These are phyloP conservation scores for Rotaria sp. DNA, from an alignment of 2,888 invertebrate genomes.

Conservation along the genomic window DNA sequence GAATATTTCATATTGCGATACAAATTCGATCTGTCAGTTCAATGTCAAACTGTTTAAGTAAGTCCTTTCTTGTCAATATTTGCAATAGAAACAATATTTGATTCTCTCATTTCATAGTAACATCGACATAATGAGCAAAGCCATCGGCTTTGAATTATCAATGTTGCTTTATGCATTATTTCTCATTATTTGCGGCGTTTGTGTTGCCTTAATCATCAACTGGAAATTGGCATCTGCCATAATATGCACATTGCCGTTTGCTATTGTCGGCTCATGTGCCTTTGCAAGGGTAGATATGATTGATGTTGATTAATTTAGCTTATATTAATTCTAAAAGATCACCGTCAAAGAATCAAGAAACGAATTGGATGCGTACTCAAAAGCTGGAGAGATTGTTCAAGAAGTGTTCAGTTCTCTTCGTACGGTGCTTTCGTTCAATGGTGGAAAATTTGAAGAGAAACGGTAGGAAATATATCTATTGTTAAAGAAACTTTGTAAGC, in stretches of 20 bases:
- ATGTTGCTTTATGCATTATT: conserved; percentile 67
- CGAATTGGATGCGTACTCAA: conserved; percentile 35
- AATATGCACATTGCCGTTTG: conserved; percentile 58
- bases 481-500: not conserved
- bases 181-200: conserved; percentile 65
- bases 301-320: not conserved
- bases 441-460: conserved; percentile 28
- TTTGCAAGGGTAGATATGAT: not conserved
- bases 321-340: not conserved
- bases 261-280: conserved; percentile 43
- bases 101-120: conserved; percentile 42
- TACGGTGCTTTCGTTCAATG: conserved; percentile 37
- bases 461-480: not conserved
- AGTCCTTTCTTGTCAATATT: not conserved
- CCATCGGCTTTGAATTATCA: conserved; percentile 73
- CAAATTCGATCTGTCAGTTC: not conserved
- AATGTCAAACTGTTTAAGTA: not conserved
- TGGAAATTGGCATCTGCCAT: conserved; percentile 61
- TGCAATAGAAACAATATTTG: not conserved
- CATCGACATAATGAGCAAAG: conserved; percentile 65
- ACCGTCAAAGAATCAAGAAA: not conserved
- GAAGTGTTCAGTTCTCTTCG: conserved; percentile 35
- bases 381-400: conserved; percentile 36
- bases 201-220: conserved; percentile 59
- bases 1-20: not conserved